A percentile compares a stretch with the other conserved stretches of the same genome.
Conservation (phyloP, 2,113 vertebrate genomes). For the Leucopsar rothschildi region DNA sequence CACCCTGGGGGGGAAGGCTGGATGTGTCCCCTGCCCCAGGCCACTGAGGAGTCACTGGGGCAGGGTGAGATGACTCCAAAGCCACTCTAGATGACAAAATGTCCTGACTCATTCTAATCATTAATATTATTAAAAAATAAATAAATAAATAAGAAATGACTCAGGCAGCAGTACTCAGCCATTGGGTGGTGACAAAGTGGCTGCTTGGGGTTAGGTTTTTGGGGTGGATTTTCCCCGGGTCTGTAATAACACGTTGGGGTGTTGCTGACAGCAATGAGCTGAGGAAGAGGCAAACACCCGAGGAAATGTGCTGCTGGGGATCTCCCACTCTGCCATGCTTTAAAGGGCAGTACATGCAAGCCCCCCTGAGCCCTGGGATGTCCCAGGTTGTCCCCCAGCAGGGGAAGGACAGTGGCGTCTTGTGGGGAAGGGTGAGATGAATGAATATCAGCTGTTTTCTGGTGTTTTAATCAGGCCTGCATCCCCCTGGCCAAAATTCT, state of each 20-base stretch:
- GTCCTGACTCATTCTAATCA: conserved; percentile 27
- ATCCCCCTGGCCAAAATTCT: neutral
- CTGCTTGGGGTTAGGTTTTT: conserved; percentile 6
- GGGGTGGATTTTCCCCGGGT: neutral
- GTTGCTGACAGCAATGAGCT: neutral
- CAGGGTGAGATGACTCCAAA: neutral
- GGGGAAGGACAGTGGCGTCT: neutral
- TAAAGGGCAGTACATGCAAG: neutral
- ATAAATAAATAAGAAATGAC: neutral
- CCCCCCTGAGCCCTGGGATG: rapidly evolving
- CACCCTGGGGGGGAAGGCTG: neutral
- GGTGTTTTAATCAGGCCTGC: neutral
- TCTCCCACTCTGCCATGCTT: rapidly evolving
- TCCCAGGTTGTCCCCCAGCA: neutral
- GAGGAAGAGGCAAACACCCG: neutral
- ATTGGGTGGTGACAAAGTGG: neutral
- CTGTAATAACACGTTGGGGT: neutral
- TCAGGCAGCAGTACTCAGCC: neutral
- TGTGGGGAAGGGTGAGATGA: neutral
- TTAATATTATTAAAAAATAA: neutral
- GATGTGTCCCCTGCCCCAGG: neutral
- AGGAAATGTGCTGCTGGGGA: neutral
- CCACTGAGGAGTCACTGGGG: neutral
- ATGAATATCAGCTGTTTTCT: neutral
- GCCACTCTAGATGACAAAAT: neutral